Evolutionary conservation across 1,140 invertebrate species (phyloP).

Genomic region (Harlomillsia oculata): DNA sequence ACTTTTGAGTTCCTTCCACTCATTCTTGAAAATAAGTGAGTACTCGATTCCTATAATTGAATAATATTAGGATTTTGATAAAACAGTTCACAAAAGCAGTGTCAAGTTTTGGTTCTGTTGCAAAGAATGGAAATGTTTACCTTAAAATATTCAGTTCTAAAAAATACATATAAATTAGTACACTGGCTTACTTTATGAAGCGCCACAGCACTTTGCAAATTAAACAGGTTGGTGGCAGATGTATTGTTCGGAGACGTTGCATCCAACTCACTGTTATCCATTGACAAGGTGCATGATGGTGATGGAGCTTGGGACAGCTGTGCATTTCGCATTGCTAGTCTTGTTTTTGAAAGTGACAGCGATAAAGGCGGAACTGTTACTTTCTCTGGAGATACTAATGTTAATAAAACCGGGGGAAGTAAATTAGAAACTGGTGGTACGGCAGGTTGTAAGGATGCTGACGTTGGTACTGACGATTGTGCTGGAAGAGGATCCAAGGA

Average conservation of each 20-base stretch:
- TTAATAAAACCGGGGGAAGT: no score
- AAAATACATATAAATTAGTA: constrained; percentile 19
- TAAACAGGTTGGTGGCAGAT: constrained; percentile 46
- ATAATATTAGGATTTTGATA: no score
- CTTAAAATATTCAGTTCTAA: constrained; percentile 33
- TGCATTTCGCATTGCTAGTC: not conserved
- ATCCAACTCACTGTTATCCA: constrained; percentile 22
- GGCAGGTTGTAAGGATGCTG: no score
- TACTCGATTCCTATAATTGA: no score
- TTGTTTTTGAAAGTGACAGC: no score
- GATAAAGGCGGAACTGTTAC: no score
- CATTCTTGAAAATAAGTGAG: constrained; percentile 65
- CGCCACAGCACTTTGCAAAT: constrained; percentile 60
- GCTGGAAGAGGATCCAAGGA: no score
- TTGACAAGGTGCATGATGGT: not conserved
- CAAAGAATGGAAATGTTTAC: constrained; percentile 11
- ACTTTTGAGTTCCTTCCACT: constrained; percentile 59
- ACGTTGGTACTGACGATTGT: no score
- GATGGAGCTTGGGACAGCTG: not conserved
- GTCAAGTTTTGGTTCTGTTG: constrained; percentile 50
- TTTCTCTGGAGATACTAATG: no score
- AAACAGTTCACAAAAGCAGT: constrained; percentile 70
- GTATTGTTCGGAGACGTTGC: constrained; percentile 24
- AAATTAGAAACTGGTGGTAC: no score
- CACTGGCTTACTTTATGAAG: constrained; percentile 50